Conservation (phyloP, 2,797 vertebrate genomes). For the Gymnodraco acuticeps region DNA sequence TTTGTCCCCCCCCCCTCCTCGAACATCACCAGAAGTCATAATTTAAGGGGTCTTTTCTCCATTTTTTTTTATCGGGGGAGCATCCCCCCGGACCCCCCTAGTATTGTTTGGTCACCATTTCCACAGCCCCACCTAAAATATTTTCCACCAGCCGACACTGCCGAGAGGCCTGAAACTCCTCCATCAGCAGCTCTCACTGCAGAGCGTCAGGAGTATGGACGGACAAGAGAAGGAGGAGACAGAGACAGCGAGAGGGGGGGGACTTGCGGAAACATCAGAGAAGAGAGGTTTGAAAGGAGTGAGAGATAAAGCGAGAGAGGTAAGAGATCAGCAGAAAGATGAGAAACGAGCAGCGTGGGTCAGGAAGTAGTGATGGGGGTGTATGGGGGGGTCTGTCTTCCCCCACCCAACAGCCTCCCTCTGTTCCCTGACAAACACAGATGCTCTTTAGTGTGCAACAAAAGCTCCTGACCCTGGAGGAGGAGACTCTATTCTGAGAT, state of each 20-base stretch:
- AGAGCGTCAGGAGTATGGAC: slow-evolving; percentile 48
- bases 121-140: too few relatives aligned
- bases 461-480: slow-evolving; percentile 36
- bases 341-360: too few relatives aligned
- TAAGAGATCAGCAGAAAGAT: slow-evolving; percentile 25
- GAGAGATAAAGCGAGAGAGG: slow-evolving; percentile 11
- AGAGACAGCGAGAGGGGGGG: slow-evolving; percentile 5
- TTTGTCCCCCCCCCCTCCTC: too few relatives aligned
- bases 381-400: not conserved
- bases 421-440: slow-evolving; percentile 33
- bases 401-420: slow-evolving; percentile 15
- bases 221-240: slow-evolving; percentile 21
- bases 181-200: slow-evolving; percentile 74
- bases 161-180: slow-evolving; percentile 67
- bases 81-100: too few relatives aligned
- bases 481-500: slow-evolving; percentile 37
- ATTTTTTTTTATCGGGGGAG: too few relatives aligned
- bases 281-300: slow-evolving; percentile 8
- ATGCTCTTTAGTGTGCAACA: slow-evolving; percentile 37
- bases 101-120: too few relatives aligned
- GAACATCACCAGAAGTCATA: too few relatives aligned
- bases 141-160: too few relatives aligned
- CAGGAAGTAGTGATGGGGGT: not conserved
- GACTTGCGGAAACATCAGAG: not conserved
- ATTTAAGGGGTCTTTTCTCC: too few relatives aligned